Evolutionary conservation across 1,140 invertebrate genomes (phyloP).

Genomic region (Andrena cerasifolii): DNA sequence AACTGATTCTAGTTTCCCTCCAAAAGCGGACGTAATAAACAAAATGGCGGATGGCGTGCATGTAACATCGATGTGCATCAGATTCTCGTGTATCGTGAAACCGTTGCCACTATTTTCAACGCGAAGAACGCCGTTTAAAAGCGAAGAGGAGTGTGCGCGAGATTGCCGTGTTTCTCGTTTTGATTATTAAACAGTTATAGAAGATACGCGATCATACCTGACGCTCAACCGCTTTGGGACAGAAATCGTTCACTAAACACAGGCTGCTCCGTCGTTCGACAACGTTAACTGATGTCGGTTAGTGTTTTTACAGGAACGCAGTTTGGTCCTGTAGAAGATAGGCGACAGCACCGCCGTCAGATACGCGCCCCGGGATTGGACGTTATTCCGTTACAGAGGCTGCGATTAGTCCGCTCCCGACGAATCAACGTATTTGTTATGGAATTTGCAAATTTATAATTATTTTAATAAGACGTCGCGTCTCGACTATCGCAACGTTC

Average conservation of each 20-base stretch:
- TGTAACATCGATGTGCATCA: background rate
- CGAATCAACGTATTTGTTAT: slow-evolving; percentile 40
- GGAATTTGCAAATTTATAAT: slow-evolving; percentile 24
- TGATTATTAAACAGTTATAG: background rate
- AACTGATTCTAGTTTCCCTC: slow-evolving; percentile 75
- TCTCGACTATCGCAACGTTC: background rate
- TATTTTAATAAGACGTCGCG: background rate
- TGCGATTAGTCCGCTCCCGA: slow-evolving; percentile 2
- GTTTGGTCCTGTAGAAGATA: slow-evolving; percentile 18
- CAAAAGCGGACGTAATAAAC: slow-evolving; percentile 77
- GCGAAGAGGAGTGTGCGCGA: too few relatives aligned
- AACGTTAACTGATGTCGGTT: slow-evolving; percentile 19
- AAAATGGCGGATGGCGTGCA: slow-evolving; percentile 76
- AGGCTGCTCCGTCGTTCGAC: background rate
- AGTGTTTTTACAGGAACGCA: slow-evolving; percentile 31
- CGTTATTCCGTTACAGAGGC: slow-evolving; percentile 10
- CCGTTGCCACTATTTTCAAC: too few relatives aligned
- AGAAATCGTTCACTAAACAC: background rate
- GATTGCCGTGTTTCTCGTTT: background rate
- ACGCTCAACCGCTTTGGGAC: background rate
- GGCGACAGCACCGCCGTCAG: slow-evolving; percentile 21
- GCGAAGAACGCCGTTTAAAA: background rate
- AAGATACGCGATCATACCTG: slow-evolving; percentile 1
- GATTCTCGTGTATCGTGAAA: background rate
- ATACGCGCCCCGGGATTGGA: slow-evolving; percentile 33